Conservation (phyloP, 1,140 invertebrate species). For the Cotesia vestalis region DNA sequence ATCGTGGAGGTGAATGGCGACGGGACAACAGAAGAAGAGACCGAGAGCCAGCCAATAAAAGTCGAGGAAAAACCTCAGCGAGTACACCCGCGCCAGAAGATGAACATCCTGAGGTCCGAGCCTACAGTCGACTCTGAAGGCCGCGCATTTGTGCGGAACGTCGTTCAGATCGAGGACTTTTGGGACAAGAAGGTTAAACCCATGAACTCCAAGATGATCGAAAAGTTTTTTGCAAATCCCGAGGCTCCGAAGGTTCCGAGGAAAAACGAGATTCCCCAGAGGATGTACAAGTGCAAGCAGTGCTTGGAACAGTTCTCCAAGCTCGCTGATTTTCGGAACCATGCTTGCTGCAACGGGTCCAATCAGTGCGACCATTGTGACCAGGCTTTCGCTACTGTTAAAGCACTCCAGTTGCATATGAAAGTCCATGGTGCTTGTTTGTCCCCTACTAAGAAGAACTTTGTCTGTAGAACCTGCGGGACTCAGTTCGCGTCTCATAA, state of each 20-base stretch:
- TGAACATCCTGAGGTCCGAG: conserved; percentile 64
- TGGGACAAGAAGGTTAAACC: conserved; percentile 54
- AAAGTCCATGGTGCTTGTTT: conserved; percentile 54
- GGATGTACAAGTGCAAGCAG: conserved; percentile 58
- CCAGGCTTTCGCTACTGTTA: conserved; percentile 57
- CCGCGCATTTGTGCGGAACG: conserved; percentile 65
- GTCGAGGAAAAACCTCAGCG: neutral
- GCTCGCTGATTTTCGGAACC: conserved; percentile 57
- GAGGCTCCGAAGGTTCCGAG: conserved; percentile 49
- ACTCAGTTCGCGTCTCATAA: conserved; percentile 75
- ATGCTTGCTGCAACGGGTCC: conserved; percentile 53
- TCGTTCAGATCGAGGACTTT: conserved; percentile 68
- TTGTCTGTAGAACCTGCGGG: conserved; percentile 70
- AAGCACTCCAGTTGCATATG: conserved; percentile 57
- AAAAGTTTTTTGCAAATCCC: conserved; percentile 63
- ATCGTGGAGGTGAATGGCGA: conserved; percentile 66
- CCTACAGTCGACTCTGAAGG: conserved; percentile 66
- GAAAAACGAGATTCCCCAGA: conserved; percentile 24
- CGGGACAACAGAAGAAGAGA: conserved; percentile 33
- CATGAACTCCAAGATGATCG: conserved; percentile 59
- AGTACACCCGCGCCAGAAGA: conserved; percentile 53
- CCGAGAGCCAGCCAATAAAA: neutral
- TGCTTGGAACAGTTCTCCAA: conserved; percentile 58
- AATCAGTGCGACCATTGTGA: conserved; percentile 61
- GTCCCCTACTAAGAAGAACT: conserved; percentile 48